These are phyloP conservation scores for Drosophila borborema DNA, from an alignment of 2,888 invertebrate species.

Conservation along the genomic window DNA sequence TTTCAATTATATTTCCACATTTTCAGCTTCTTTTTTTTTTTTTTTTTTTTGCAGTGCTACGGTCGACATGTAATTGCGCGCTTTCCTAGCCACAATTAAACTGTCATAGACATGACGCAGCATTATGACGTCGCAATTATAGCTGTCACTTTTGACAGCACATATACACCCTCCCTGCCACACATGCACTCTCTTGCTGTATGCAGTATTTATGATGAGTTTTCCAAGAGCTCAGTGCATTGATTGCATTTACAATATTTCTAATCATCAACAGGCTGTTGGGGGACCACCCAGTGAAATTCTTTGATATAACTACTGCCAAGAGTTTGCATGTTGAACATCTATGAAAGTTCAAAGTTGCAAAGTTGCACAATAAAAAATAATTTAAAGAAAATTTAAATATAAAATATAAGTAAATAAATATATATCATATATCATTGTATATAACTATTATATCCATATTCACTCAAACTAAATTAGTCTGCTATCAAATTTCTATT, in stretches of 20 bases:
- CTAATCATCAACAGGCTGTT: constrained; percentile 8
- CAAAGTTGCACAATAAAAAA: neutral
- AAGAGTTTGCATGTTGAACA: constrained; percentile 16
- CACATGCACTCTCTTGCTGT: neutral
- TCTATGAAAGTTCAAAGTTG: neutral
- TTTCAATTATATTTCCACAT: constrained; percentile 70
- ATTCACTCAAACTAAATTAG: neutral
- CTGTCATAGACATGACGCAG: constrained; percentile 78
- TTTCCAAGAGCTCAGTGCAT: constrained; percentile 41
- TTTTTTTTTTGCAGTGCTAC: constrained; percentile 26
- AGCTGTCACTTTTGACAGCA: constrained; percentile 76
- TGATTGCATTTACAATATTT: constrained; percentile 28
- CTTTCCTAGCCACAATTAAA: constrained; percentile 80
- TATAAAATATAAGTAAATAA: neutral
- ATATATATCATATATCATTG: neutral
- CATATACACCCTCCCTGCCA: constrained; percentile 1
- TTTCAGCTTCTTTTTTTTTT: constrained; percentile 30
- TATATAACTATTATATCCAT: neutral
- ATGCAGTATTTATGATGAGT: constrained; percentile 48
- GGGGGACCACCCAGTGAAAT: constrained; percentile 44
- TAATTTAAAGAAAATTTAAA: too few species aligned
- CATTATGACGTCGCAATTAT: constrained; percentile 78
- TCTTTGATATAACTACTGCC: constrained; percentile 1
- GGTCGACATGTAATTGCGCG: constrained; percentile 75
- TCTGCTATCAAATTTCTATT: neutral